A percentile compares a stretch with the other conserved stretches of the same genome.
These are phyloP conservation scores for Cossypha niveicapilla DNA, from an alignment of 2,797 vertebrate genomes.

Conservation along the genomic window DNA sequence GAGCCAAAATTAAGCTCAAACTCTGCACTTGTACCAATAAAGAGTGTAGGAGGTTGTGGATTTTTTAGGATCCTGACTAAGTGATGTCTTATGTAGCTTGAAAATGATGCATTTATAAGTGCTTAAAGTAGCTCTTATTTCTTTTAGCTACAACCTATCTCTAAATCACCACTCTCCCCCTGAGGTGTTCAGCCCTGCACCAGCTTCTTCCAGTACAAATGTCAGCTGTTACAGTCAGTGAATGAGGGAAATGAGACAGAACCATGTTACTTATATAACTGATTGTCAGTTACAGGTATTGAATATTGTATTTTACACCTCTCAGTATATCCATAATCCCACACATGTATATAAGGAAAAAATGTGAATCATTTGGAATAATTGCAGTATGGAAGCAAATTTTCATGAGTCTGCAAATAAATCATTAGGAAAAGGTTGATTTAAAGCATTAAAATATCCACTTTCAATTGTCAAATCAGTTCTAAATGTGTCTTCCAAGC, in stretches of 20 bases:
- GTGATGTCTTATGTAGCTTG: neutral
- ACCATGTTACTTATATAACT: neutral
- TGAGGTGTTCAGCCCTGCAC: neutral
- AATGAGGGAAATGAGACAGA: neutral
- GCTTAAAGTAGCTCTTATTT: neutral
- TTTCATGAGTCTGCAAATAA: neutral
- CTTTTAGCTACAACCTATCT: neutral
- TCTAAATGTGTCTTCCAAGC: conserved; percentile 48
- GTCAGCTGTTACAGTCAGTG: neutral
- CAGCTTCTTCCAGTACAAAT: neutral
- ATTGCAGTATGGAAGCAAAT: neutral
- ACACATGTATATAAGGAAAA: neutral
- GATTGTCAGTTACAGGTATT: neutral
- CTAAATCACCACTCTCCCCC: neutral
- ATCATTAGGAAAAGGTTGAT: neutral
- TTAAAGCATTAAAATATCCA: neutral
- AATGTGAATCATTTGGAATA: neutral
- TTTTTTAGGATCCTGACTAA: conserved; percentile 54
- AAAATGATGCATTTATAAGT: conserved; percentile 11
- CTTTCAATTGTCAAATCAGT: neutral
- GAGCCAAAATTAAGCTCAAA: conserved; percentile 58
- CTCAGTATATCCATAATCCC: neutral
- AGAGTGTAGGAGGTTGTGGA: conserved; percentile 44
- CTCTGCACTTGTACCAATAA: conserved; percentile 32
- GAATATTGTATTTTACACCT: neutral